Base-by-base conservation (phyloP, 2,888 invertebrate species). In the Endotricha flammealis region DNA sequence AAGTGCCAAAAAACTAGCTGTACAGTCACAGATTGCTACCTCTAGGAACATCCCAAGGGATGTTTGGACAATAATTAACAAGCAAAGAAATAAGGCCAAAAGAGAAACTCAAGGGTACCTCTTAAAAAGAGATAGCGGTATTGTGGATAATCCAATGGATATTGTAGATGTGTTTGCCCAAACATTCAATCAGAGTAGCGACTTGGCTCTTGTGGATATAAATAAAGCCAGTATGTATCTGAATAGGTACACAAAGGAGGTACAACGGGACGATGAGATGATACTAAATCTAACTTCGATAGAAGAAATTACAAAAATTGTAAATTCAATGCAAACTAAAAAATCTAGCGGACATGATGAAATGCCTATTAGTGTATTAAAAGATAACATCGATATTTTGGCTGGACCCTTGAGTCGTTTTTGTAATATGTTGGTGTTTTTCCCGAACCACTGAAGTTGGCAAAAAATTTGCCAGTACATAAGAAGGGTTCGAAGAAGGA, bases 371-470 rank as follows among this genome's bases (percentile, higher is more conserved):
- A 12, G n/a, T 13, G 10, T 39, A 8, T 20, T 39, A 7, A 34
- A 39, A 31, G 13, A 31, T 6, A 34, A 39, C 7, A 39, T 39
- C 9, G 27, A 39, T 3, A 10, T 39, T 14, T 28, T 34, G 22
- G 30, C 27, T n/a, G 12, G 8, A 20, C 38, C 34, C 8, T 31
- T 39, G 13, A 22, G 27, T 8, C 9, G 6, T 8, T 39, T 39
- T 14, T 34, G 27, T 11, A 31, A 39, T 22, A 16, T 12, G 10
- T 39, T 8, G 13, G 22, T 16, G 8, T 23, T 0, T 39, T 39
- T 13, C 38, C 34, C 1, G 34, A 34, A 6, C 33, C 32, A 29
- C 13, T 38, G 1, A 38, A 38, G 12, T 24, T 38, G 8, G 32
- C 37, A 6, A 34, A 22, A 12, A 31, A 34, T 12, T 9, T 34